phyloP scores from a whole-genome alignment of 2,888 invertebrate genomes.

The Oscheius myriophilus region DNA sequence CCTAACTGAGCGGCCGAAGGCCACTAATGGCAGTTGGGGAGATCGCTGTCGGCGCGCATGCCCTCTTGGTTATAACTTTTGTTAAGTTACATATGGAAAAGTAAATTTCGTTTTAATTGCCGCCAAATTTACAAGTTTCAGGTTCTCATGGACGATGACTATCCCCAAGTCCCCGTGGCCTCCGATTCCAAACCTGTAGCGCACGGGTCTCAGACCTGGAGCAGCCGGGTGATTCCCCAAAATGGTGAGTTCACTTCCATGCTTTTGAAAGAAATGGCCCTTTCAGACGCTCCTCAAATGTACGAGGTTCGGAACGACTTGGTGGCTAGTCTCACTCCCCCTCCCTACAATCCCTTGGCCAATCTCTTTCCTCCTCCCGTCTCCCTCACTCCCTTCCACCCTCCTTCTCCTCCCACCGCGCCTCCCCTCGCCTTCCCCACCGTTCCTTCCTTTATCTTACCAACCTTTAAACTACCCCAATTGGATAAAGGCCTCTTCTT shows the following conservation, averaged over 20 bases:
- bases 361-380: slow-evolving; percentile 28
- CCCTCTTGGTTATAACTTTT: too few species aligned
- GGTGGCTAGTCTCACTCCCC: slow-evolving; percentile 50
- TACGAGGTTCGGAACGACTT: slow-evolving; percentile 44
- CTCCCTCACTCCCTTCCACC: slow-evolving; percentile 32
- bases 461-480: slow-evolving; percentile 38
- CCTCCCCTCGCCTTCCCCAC: slow-evolving; percentile 53
- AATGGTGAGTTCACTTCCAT: slow-evolving; percentile 3
- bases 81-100: too few species aligned
- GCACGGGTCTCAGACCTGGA: slow-evolving; percentile 39
- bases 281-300: slow-evolving; percentile 24
- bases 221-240: slow-evolving; percentile 37
- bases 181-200: background rate
- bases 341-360: slow-evolving; percentile 32
- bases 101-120: too few species aligned
- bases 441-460: slow-evolving; percentile 44
- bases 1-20: too few species aligned
- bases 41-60: too few species aligned
- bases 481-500: slow-evolving; percentile 46
- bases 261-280: background rate
- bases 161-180: slow-evolving; percentile 9
- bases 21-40: too few species aligned
- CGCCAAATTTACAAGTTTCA: background rate
- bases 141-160: slow-evolving; percentile 15
- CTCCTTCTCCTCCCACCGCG: slow-evolving; percentile 48